These are phyloP conservation scores for Cavia porcellus DNA, from an alignment of 2,113 vertebrate genomes.

Conservation along the genomic window DNA sequence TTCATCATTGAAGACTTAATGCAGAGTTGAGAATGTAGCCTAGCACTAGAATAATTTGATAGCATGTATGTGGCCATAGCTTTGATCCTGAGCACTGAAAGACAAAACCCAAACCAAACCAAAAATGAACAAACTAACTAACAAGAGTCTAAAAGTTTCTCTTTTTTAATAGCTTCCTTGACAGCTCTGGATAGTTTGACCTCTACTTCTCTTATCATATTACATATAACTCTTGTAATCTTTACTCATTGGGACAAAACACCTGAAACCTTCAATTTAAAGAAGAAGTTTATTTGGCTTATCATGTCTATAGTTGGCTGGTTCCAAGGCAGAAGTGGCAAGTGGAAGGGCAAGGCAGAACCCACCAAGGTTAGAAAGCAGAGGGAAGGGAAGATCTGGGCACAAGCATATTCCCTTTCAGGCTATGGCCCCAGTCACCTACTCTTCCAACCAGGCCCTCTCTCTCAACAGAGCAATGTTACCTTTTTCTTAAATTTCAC, in stretches of 20 bases:
- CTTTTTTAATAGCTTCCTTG: background rate
- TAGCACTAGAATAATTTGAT: background rate
- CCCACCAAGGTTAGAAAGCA: background rate
- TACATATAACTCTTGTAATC: background rate
- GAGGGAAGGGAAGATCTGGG: background rate
- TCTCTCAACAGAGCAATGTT: no score
- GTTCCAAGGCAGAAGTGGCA: background rate
- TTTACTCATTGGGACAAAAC: background rate
- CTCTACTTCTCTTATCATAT: background rate
- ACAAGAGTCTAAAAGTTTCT: background rate
- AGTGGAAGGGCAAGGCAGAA: background rate
- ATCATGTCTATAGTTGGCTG: background rate
- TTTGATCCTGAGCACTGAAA: background rate
- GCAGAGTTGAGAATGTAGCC: background rate
- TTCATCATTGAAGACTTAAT: background rate
- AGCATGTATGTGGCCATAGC: background rate
- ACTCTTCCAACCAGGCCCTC: background rate
- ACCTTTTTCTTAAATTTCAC: background rate
- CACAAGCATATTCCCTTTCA: background rate
- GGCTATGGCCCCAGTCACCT: background rate
- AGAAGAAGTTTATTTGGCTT: background rate
- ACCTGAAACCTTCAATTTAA: background rate
- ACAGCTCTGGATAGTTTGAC: background rate
- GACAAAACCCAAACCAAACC: background rate
- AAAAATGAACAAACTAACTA: background rate